These are phyloP conservation scores for Dascyllus trimaculatus DNA, from an alignment of 2,113 vertebrate genomes.

Conservation along the genomic window DNA sequence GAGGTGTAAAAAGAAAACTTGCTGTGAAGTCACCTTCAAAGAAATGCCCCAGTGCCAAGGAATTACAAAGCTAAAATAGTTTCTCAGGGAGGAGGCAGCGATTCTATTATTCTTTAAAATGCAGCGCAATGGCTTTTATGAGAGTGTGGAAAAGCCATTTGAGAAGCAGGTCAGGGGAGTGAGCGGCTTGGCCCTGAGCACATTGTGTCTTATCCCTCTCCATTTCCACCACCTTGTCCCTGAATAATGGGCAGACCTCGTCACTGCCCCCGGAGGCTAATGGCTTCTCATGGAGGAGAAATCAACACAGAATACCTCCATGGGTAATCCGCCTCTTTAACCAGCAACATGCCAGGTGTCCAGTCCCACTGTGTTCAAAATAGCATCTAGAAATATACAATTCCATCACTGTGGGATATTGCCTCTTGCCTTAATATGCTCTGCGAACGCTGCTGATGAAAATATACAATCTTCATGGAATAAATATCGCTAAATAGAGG, in stretches of 20 bases:
- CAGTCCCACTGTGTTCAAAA: slow-evolving; percentile 73
- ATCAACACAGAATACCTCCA: slow-evolving; percentile 79
- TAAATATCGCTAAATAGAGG: slow-evolving; percentile 30
- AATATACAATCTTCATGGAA: slow-evolving; percentile 43
- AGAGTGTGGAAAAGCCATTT: slow-evolving; percentile 85
- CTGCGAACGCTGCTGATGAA: slow-evolving; percentile 53
- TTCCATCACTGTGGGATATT: slow-evolving; percentile 56
- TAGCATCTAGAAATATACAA: slow-evolving; percentile 68
- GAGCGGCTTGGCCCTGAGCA: slow-evolving; percentile 81
- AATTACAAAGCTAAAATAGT: slow-evolving; percentile 86
- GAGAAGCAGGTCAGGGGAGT: slow-evolving; percentile 82
- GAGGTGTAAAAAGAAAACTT: slow-evolving; percentile 74
- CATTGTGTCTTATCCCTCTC: slow-evolving; percentile 85
- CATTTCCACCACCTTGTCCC: slow-evolving; percentile 84
- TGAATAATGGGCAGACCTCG: slow-evolving; percentile 83
- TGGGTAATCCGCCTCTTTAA: slow-evolving; percentile 82
- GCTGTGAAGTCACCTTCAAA: slow-evolving; percentile 87
- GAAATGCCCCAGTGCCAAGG: slow-evolving; percentile 78
- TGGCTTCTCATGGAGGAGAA: slow-evolving; percentile 80
- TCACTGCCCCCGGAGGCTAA: slow-evolving; percentile 81
- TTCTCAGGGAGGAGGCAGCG: slow-evolving; percentile 80
- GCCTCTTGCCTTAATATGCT: slow-evolving; percentile 56
- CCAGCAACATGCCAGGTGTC: slow-evolving; percentile 63
- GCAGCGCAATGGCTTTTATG: slow-evolving; percentile 85
- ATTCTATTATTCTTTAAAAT: slow-evolving; percentile 88